A percentile compares a stretch with the other conserved stretches of the same genome.
Evolutionary conservation across 2,113 vertebrate genomes (phyloP).

Genomic region (Leucosticte australis): DNA sequence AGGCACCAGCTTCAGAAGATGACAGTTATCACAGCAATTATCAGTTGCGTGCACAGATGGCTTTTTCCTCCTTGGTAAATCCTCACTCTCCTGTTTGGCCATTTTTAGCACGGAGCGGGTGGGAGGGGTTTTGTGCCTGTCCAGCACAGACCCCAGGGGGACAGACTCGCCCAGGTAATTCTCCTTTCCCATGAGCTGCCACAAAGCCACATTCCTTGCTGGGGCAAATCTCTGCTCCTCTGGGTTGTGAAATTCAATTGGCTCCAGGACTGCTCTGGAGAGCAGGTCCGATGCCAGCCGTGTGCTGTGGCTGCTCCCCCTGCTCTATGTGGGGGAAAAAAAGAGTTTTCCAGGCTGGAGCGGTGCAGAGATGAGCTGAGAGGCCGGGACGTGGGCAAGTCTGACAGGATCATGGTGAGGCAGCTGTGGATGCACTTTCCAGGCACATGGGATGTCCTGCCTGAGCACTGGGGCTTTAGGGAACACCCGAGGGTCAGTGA

Average conservation of each 20-base stretch:
- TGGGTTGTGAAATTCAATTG: neutral
- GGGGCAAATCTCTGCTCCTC: neutral
- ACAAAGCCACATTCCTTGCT: fast-evolving
- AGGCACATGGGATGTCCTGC: fast-evolving
- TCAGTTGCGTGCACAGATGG: constrained; percentile 51
- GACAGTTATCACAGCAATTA: constrained; percentile 54
- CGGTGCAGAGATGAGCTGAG: fast-evolving
- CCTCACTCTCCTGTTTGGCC: neutral
- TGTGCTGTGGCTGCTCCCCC: fast-evolving
- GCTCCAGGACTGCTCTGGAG: too few species aligned
- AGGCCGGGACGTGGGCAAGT: fast-evolving
- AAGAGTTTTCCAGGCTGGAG: neutral
- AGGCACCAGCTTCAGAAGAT: constrained; percentile 49
- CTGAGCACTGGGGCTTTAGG: neutral
- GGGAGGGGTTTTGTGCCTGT: neutral
- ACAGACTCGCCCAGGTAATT: neutral
- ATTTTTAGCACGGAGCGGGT: neutral
- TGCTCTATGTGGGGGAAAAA: fast-evolving
- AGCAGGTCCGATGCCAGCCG: fast-evolving
- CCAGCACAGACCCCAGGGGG: fast-evolving
- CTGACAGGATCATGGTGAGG: neutral
- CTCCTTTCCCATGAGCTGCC: neutral
- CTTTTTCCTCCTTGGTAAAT: constrained; percentile 41
- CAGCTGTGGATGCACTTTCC: neutral
- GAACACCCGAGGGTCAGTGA: neutral